Evolutionary conservation across 2,113 vertebrate genomes (phyloP).

Genomic region (Odontesthes bonariensis): DNA sequence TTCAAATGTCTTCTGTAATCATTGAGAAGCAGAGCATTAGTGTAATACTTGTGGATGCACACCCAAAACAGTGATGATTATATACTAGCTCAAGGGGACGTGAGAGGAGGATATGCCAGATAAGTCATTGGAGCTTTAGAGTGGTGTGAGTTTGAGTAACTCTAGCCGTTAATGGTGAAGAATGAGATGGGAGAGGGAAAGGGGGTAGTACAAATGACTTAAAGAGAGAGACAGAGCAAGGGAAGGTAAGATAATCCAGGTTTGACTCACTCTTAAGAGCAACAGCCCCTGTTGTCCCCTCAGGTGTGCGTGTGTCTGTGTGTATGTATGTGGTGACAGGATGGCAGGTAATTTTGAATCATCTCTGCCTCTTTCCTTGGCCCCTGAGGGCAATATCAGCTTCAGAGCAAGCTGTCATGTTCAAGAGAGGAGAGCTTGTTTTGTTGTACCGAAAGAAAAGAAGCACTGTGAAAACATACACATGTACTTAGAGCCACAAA

Average conservation of each 20-base stretch:
- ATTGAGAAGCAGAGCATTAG: not conserved
- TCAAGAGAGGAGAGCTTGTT: conserved; percentile 77
- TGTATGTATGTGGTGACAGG: conserved; percentile 64
- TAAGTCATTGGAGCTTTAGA: conserved; percentile 22
- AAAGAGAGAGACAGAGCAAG: conserved; percentile 59
- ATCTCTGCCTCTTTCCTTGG: conserved; percentile 35
- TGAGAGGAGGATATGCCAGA: conserved; percentile 23
- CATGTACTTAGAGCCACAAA: conserved; percentile 76
- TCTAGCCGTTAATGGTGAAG: conserved; percentile 73
- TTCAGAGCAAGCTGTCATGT: conserved; percentile 72
- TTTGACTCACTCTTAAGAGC: conserved; percentile 76
- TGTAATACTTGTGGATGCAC: conserved; percentile 8
- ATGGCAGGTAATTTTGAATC: conserved; percentile 71
- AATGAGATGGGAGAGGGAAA: not conserved
- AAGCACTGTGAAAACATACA: conserved; percentile 78
- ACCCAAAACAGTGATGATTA: conserved; percentile 42
- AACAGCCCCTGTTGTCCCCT: conserved; percentile 71
- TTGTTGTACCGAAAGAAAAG: conserved; percentile 76
- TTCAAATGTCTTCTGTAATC: not conserved
- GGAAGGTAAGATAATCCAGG: conserved; percentile 72
- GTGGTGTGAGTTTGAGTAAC: conserved; percentile 49
- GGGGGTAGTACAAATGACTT: conserved; percentile 63
- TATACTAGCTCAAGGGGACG: conserved; percentile 44
- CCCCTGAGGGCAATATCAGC: conserved; percentile 57
- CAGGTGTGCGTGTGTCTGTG: conserved; percentile 44